Evolutionary conservation across 1,140 invertebrate species (phyloP), one percentile per base, ranked within the genome.

Genomic region (Brachionus sp.): DNA sequence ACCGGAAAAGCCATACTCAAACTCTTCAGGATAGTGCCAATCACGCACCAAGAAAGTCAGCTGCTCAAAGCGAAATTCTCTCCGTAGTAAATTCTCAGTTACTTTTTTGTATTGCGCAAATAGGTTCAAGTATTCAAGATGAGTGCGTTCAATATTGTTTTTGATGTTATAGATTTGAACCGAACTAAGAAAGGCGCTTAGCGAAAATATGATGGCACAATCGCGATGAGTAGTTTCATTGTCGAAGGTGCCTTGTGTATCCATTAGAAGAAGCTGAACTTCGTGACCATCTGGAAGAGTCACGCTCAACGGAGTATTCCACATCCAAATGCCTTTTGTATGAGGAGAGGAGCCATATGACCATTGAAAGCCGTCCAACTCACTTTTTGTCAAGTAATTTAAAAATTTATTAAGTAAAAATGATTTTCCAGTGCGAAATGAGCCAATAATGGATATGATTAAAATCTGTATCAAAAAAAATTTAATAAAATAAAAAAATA

Each of bases 21-120:
- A 94, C 88, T 99, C 97, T 88, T 99, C 98, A 0, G 97, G 96
- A 89, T 95, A 98, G 88, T 95, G 95, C 97, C 97, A 99, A 90
- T 99, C 97, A 77, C 97, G 90, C 0, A 99, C 94, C 6, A 99
- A 91, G 89, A 99, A 99, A 86, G 95, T 93, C 37, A 99, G 90
- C 86, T 93, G 92, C 90, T 99, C 86, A 77, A 88, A 87, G 42
- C 68, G 7, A 66, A 75, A 39, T 68, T 73, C 33, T 44, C 10
- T 80, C 37, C 77, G 44, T n/a, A 46, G 68, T 29, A 29, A 68
- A 57, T 77, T 85, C 68, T 50, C 70, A n/a, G 44, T 77, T 33
- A 53, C 19, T 57, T 77, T 53, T 64, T 64, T 46, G 10, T 50
- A 83, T 19, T 83, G 50, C 2, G 68, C 57, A 83, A 83, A 83